Conservation (phyloP, 2,113 vertebrate genomes). For the Amphilophus citrinellus region DNA sequence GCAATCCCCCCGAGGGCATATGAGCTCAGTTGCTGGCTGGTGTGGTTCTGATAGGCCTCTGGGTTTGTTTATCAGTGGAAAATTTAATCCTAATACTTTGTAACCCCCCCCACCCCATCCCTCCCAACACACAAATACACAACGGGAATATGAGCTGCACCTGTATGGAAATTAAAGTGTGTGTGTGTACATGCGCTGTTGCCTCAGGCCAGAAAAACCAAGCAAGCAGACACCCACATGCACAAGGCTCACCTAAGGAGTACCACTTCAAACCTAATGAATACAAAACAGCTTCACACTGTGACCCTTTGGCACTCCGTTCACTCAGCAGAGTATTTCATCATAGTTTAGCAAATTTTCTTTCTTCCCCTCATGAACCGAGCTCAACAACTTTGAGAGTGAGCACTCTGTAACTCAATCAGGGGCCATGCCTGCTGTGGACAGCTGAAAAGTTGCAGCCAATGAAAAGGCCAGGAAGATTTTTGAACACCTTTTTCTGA, state of each 20-base stretch:
- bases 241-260: conserved; percentile 52
- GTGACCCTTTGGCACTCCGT: conserved; percentile 62
- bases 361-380: not conserved
- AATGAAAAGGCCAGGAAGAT: no score
- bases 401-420: not conserved
- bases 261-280: conserved; percentile 63
- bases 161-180: conserved; percentile 49
- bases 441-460: no score
- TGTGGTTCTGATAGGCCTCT: conserved; percentile 63
- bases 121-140: conserved; percentile 39
- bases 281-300: conserved; percentile 74
- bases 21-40: conserved; percentile 80
- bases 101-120: not conserved
- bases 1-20: conserved; percentile 65
- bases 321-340: conserved; percentile 36
- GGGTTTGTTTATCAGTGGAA: conserved; percentile 78
- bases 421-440: not conserved
- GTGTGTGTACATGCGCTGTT: conserved; percentile 2
- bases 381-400: conserved; percentile 20
- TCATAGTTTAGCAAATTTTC: conserved; percentile 15
- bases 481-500: not conserved
- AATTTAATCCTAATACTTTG: conserved; percentile 70
- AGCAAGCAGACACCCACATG: conserved; percentile 33
- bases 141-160: conserved; percentile 27
- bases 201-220: conserved; percentile 35